Evolutionary conservation across 2,113 vertebrate genomes (phyloP).

Genomic region (Clarias macrocephalus): DNA sequence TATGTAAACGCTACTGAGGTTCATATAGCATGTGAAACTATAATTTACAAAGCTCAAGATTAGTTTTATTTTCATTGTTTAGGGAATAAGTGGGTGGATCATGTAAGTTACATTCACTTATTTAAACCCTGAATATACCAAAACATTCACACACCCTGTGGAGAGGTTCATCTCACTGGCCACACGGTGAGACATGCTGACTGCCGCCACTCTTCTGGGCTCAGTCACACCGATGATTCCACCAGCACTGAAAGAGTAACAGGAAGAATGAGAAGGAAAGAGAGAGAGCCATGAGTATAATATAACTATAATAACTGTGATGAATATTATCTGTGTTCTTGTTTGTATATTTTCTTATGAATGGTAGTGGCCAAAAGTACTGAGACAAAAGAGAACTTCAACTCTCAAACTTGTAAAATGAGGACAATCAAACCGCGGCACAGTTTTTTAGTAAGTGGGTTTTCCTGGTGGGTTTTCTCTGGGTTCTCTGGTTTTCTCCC

Average conservation of each 20-base stretch:
- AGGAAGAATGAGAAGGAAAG: neutral
- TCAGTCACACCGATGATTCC: slow-evolving; percentile 87
- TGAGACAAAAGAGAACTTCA: too few species aligned
- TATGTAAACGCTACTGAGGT: neutral
- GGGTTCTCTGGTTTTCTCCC: too few species aligned
- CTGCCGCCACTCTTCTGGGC: slow-evolving; percentile 89
- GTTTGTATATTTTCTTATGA: too few species aligned
- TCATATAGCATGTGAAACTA: neutral
- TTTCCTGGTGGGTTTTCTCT: too few species aligned
- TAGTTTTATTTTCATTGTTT: neutral
- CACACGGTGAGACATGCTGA: slow-evolving; percentile 94
- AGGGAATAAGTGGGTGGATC: neutral
- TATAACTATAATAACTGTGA: neutral
- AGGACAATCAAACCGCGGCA: too few species aligned
- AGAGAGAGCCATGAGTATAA: neutral
- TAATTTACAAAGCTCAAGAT: neutral
- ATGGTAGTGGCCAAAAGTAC: too few species aligned
- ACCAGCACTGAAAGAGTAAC: slow-evolving; percentile 60
- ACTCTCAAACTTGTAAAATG: too few species aligned
- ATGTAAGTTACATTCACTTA: neutral
- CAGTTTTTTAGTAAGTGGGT: too few species aligned
- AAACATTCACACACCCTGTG: slow-evolving; percentile 70
- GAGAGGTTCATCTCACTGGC: slow-evolving; percentile 93
- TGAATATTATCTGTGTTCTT: neutral
- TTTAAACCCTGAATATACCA: neutral